These are phyloP conservation scores for Xerus rutilus DNA, from an alignment of 2,797 vertebrate species.

Conservation along the genomic window DNA sequence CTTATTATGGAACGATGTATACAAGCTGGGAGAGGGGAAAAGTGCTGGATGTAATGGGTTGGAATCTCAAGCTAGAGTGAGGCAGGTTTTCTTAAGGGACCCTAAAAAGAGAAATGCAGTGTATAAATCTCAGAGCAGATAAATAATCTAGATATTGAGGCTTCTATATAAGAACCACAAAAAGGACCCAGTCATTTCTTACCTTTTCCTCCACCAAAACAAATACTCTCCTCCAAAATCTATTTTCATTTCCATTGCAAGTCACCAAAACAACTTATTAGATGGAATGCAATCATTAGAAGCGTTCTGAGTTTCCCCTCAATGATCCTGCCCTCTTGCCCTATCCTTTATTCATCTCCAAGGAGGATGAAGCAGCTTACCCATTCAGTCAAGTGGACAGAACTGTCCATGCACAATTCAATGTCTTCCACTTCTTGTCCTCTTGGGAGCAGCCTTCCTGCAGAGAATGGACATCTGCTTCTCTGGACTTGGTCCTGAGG, in stretches of 20 bases:
- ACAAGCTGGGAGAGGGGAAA: neutral
- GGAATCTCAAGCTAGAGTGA: neutral
- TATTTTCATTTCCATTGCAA: neutral
- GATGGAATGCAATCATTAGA: neutral
- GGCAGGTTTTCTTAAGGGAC: constrained; percentile 12
- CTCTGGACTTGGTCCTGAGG: too few species aligned
- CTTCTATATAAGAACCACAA: constrained; percentile 30
- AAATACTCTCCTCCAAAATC: neutral
- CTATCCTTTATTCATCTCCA: neutral
- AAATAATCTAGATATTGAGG: neutral
- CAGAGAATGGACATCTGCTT: neutral
- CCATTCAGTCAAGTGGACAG: neutral
- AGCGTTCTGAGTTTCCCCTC: neutral
- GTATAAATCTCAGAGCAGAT: neutral
- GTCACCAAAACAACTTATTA: neutral
- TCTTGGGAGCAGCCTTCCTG: neutral
- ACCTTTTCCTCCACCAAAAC: neutral
- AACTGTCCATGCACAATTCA: neutral
- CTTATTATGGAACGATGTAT: neutral
- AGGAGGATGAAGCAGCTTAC: neutral
- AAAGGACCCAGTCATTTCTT: neutral
- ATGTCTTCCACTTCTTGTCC: neutral
- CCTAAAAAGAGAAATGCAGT: constrained; percentile 8
- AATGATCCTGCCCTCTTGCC: neutral
- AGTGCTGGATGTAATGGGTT: neutral